Evolutionary conservation across 2,797 vertebrate genomes (phyloP), one percentile per base, ranked within the genome.

Genomic region (Bufotes viridis): DNA sequence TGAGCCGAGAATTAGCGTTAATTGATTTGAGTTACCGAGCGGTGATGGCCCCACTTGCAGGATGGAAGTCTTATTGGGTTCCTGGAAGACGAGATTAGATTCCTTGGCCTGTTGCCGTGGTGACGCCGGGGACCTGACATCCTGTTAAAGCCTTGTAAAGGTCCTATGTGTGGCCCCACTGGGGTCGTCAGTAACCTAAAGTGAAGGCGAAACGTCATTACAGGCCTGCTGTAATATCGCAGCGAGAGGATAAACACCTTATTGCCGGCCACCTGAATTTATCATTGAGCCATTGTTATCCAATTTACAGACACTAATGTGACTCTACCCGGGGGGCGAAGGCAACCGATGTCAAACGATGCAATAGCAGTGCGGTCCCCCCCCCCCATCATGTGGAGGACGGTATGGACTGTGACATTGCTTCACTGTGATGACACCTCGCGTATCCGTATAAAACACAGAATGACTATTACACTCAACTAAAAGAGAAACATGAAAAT

Each of bases 221-320:
- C 94, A 94, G n/a, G 24, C 94, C 95, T 95, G 95, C 96, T 96
- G 95, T 94, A 94, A 99, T 99, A 99, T 99, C 98, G 98, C 98
- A 99, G 96, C 94, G 97, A 97, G 97, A 96, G 96, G 96, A 98
- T 97, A 97, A 96, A 96, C 97, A 97, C 97, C 97, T 99, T 99
- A 99, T 99, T 99, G 98, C 97, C 93, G 96, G 96, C 96, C 97
- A 96, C 96, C 95, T 96, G 97, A 97, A 99, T 99, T 99, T 99
- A 97, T 99, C 98, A 99, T 97, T 97, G 96, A 97, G 96, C 96
- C 97, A 93, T 97, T 96, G 95, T 99, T 98, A 99, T 99, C 97
- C 96, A 98, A 98, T 99, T 99, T 98, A 96, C 96, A 96, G 94
- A 95, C 92, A 90, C 94, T 96, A 97, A 97, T 97, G 95, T 93